Conservation (phyloP, 2,797 vertebrate species). For the Holocentrus rufus region DNA sequence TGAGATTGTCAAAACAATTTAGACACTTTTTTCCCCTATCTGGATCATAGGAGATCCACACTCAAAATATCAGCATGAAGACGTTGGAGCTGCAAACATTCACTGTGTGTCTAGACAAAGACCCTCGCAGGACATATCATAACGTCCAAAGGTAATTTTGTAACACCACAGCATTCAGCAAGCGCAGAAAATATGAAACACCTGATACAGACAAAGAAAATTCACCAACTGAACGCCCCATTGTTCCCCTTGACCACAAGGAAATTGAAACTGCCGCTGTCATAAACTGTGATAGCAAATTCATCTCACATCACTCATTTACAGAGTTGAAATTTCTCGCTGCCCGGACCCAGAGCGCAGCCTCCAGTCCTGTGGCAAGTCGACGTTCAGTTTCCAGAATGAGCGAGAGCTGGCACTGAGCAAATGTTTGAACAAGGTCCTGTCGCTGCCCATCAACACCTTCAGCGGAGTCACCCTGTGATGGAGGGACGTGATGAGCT, state of each 20-base stretch:
- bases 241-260: too few relatives aligned
- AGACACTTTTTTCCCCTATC: conserved; percentile 44
- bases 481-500: background rate
- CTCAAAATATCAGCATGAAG: conserved; percentile 78
- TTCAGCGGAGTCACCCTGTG: conserved; percentile 82
- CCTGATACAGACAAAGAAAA: too few relatives aligned
- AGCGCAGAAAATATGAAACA: too few relatives aligned
- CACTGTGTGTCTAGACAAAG: conserved; percentile 85
- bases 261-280: background rate
- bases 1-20: background rate
- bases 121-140: conserved; percentile 81
- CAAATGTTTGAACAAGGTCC: conserved; percentile 79
- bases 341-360: conserved; percentile 85
- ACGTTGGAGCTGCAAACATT: conserved; percentile 83
- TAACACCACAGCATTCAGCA: too few relatives aligned
- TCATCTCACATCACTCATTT: background rate
- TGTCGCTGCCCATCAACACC: conserved; percentile 89
- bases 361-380: conserved; percentile 59
- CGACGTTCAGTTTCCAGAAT: conserved; percentile 11
- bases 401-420: conserved; percentile 66
- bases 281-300: background rate
- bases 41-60: conserved; percentile 73
- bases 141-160: conserved; percentile 83
- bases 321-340: conserved; percentile 84
- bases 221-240: too few relatives aligned